Conservation (phyloP, 2,113 vertebrate genomes). For the Porphyrio hochstetteri region DNA sequence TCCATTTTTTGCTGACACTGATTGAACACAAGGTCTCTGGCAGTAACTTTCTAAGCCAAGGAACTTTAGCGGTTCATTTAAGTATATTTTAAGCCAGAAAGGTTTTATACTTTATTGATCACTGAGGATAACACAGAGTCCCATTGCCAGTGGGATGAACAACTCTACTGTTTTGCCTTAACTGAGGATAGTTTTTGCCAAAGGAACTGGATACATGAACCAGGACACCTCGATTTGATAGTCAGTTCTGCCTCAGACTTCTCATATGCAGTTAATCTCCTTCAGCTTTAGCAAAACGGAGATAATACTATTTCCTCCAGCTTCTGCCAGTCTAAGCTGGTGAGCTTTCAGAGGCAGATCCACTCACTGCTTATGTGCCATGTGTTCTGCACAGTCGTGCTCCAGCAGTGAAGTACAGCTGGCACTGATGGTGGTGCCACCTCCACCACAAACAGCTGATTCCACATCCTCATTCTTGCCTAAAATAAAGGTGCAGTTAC, state of each 20-base stretch:
- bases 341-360: not conserved
- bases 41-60: slow-evolving; percentile 21
- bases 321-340: not conserved
- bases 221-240: not conserved
- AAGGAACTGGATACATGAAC: not conserved
- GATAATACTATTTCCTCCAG: not conserved
- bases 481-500: not conserved
- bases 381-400: accelerated
- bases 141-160: not conserved
- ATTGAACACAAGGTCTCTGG: not conserved
- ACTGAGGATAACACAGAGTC: not conserved
- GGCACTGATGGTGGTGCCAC: accelerated
- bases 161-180: not conserved
- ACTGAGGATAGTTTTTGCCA: not conserved
- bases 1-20: slow-evolving; percentile 7
- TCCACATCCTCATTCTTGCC: not conserved
- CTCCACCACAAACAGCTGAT: not conserved
- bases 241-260: not conserved
- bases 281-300: slow-evolving; percentile 6
- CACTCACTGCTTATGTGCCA: accelerated
- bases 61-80: not conserved
- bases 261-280: not conserved
- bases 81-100: not conserved
- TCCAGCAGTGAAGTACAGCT: accelerated
- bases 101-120: not conserved